A percentile compares a stretch with the other conserved stretches of the same genome.
Evolutionary conservation across 2,113 vertebrate species (phyloP).

Genomic region (Rattus rattus): DNA sequence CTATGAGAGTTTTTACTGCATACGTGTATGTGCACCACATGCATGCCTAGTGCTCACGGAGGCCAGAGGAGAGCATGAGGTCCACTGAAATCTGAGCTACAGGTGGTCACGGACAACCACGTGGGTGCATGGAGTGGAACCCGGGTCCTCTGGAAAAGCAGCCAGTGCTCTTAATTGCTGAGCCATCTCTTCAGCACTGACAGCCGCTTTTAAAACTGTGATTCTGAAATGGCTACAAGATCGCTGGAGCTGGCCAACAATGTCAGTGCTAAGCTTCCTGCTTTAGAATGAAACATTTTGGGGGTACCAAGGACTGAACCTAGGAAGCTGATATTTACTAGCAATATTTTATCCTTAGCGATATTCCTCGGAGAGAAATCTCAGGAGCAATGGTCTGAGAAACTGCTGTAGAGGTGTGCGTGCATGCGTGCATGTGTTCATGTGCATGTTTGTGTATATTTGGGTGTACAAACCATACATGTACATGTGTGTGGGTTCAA

Average conservation of each 20-base stretch:
- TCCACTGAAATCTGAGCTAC: background rate
- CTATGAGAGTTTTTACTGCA: background rate
- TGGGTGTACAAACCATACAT: background rate
- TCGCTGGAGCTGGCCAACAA: slow-evolving; percentile 39
- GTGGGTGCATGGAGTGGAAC: background rate
- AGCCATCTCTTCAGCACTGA: background rate
- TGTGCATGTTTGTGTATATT: background rate
- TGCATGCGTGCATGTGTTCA: background rate
- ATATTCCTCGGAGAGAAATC: background rate
- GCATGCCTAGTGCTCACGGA: background rate
- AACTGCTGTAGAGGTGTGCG: background rate
- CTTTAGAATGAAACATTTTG: background rate
- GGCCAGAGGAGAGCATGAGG: background rate
- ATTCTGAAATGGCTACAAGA: background rate
- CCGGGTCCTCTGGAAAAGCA: background rate
- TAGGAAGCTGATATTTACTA: background rate
- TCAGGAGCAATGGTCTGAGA: background rate
- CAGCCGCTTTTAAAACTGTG: slow-evolving; percentile 23
- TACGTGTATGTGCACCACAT: background rate
- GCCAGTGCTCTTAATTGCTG: background rate
- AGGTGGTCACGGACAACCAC: background rate
- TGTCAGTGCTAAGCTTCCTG: background rate
- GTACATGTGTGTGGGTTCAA: background rate
- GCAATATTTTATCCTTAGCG: too few relatives aligned
- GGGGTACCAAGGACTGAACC: background rate